A percentile compares a stretch with the other conserved stretches of the same genome.
phyloP scores from a whole-genome alignment of 1,140 invertebrate genomes.

The Drosophila simulans region DNA sequence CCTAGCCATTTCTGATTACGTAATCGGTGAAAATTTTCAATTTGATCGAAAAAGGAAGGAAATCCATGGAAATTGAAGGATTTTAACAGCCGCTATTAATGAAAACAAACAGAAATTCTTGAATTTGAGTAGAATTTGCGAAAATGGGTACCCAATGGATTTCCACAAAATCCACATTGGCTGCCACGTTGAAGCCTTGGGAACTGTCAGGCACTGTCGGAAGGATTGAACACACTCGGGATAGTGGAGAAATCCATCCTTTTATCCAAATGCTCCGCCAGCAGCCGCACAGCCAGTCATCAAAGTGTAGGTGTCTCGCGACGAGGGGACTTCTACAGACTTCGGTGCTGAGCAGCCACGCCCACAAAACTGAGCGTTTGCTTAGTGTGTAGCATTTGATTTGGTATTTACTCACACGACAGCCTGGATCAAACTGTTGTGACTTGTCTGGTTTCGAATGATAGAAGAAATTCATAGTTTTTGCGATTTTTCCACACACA shows the following conservation, averaged over 20 bases:
- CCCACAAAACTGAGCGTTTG: conserved; percentile 57
- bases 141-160: conserved; percentile 89
- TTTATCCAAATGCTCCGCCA: conserved; percentile 39
- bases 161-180: conserved; percentile 85
- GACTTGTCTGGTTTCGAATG: conserved; percentile 60
- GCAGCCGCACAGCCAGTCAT: conserved; percentile 14
- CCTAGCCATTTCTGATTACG: conserved; percentile 71
- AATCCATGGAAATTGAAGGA: conserved; percentile 48
- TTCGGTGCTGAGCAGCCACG: conserved; percentile 59
- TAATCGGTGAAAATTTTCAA: conserved; percentile 75
- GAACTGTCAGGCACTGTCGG: conserved; percentile 42
- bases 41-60: conserved; percentile 45
- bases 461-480: conserved; percentile 71
- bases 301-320: conserved; percentile 59
- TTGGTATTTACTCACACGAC: conserved; percentile 68
- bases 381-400: conserved; percentile 41
- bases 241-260: conserved; percentile 41
- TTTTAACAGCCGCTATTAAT: conserved; percentile 61
- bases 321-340: conserved; percentile 60
- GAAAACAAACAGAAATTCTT: conserved; percentile 68
- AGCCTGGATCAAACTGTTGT: conserved; percentile 61
- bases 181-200: conserved; percentile 54
- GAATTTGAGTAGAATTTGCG: conserved; percentile 89
- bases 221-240: conserved; percentile 75
- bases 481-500: conserved; percentile 62